Conservation (phyloP, 2,797 vertebrate genomes). For the Muraenolepis orangiensis region DNA sequence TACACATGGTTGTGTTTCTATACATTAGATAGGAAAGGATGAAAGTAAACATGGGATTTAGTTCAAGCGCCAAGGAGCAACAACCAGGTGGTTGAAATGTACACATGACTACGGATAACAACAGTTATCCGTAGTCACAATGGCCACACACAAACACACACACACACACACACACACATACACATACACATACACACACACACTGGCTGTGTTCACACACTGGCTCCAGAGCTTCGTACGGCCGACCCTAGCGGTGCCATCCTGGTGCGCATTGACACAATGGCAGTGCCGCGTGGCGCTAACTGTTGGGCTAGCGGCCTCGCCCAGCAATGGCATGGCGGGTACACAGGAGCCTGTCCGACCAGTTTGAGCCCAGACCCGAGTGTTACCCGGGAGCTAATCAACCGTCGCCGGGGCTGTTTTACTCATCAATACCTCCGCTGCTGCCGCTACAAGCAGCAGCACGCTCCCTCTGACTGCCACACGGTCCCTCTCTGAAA, state of each 20-base stretch:
- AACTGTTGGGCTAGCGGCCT: not conserved
- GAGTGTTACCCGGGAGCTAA: not conserved
- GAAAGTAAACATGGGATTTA: not conserved
- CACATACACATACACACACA: no score
- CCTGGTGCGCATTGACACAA: not conserved
- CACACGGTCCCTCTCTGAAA: not conserved
- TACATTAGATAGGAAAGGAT: not conserved
- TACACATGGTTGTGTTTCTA: not conserved
- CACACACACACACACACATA: no score
- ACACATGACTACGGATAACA: not conserved
- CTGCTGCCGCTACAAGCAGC: not conserved
- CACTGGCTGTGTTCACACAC: not conserved
- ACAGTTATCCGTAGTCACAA: not conserved
- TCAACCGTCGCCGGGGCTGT: not conserved
- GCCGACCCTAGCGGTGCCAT: not conserved
- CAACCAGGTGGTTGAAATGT: not conserved
- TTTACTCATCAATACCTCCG: constrained; percentile 1
- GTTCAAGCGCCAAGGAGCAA: not conserved
- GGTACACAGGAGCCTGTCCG: not conserved
- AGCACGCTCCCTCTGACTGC: not conserved
- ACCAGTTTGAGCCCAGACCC: not conserved
- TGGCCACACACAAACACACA: not conserved
- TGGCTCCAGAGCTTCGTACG: not conserved
- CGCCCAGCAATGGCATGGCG: not conserved
- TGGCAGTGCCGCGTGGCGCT: not conserved